phyloP scores from a whole-genome alignment of 2,113 vertebrate genomes.

The Sapajus apella region DNA sequence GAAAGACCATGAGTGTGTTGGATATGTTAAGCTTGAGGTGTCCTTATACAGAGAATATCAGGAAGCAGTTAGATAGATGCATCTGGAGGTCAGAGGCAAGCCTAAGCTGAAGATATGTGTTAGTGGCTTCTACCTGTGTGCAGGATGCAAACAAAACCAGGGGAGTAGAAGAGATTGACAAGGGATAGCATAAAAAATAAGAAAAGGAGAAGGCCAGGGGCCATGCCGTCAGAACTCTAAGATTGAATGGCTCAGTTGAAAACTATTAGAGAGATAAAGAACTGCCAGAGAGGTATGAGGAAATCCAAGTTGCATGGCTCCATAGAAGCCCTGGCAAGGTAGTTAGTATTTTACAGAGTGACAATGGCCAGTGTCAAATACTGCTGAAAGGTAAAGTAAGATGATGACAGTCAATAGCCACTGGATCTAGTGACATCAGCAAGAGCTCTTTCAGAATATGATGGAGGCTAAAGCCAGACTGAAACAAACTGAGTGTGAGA shows the following conservation, averaged over 20 bases:
- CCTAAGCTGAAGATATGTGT: rapidly evolving
- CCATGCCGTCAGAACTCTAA: too few species aligned
- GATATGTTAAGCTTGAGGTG: neutral
- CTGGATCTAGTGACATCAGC: neutral
- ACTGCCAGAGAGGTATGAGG: neutral
- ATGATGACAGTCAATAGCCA: rapidly evolving
- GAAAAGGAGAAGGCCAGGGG: neutral
- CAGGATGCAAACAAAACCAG: neutral
- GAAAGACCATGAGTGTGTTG: neutral
- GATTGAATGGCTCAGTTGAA: neutral
- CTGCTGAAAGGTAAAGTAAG: neutral
- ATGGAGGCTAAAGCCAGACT: neutral
- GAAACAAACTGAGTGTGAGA: neutral
- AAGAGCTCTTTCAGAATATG: neutral
- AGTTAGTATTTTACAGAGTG: neutral
- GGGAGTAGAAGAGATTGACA: neutral
- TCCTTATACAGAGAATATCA: rapidly evolving
- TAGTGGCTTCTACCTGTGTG: neutral
- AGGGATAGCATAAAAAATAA: neutral
- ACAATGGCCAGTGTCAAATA: neutral
- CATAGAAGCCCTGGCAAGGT: neutral
- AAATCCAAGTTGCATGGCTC: neutral
- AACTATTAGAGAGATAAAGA: neutral
- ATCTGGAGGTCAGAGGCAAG: neutral
- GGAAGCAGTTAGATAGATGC: neutral